Conservation (phyloP, 1,140 invertebrate species). For the Calephelis virginiensis region DNA sequence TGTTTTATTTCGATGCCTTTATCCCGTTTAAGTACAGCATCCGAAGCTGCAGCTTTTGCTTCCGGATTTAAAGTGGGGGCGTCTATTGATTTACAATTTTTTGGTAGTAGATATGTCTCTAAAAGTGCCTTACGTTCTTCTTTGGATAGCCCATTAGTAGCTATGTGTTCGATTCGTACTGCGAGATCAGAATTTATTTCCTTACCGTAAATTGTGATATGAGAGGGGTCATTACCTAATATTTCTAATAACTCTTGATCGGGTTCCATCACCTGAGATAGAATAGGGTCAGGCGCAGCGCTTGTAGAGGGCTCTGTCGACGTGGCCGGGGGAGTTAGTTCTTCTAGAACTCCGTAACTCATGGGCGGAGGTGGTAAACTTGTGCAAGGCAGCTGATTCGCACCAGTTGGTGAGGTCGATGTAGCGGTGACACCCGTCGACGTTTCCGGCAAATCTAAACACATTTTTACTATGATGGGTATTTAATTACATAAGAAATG, state of each 20-base stretch:
- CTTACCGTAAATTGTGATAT: background rate
- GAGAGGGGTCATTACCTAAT: background rate
- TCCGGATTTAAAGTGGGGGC: constrained; percentile 18
- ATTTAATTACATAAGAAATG: no score
- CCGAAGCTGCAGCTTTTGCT: constrained; percentile 8
- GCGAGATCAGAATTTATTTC: background rate
- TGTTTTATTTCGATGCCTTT: constrained; percentile 16
- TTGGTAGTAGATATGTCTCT: constrained; percentile 2
- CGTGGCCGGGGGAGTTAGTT: no score
- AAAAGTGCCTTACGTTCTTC: background rate
- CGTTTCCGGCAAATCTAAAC: no score
- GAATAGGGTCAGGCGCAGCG: background rate
- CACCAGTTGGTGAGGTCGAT: no score
- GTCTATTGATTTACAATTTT: constrained; percentile 20
- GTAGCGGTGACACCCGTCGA: no score
- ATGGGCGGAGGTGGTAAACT: no score
- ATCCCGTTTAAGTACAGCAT: constrained; percentile 14
- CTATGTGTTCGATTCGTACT: background rate
- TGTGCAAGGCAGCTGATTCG: no score
- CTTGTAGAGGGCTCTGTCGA: no score
- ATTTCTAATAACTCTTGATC: background rate
- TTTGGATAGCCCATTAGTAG: background rate
- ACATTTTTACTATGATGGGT: no score
- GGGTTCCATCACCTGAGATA: background rate
- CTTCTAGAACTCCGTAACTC: no score